phyloP scores from a whole-genome alignment of 2,113 vertebrate genomes.

The Actenoides lindsayi region DNA sequence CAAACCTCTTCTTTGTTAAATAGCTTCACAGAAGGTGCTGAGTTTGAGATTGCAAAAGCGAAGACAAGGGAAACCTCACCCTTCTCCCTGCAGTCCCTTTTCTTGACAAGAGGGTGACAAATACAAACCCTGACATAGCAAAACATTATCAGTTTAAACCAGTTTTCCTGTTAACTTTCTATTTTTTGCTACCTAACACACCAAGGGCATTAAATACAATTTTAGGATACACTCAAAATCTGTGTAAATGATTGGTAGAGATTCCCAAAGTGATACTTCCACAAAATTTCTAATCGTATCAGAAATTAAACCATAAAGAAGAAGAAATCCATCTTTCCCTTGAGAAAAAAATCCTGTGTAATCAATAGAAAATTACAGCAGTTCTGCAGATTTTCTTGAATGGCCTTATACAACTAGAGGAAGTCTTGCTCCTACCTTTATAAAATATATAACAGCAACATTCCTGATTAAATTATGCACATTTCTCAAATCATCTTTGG shows the following conservation, averaged over 20 bases:
- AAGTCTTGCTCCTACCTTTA: not conserved
- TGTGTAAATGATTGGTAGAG: not conserved
- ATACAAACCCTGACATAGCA: not conserved
- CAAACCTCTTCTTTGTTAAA: not conserved
- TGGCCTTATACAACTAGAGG: not conserved
- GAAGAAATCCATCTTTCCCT: not conserved
- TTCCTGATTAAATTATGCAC: not conserved
- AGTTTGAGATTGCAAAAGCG: not conserved
- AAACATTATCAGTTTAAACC: not conserved
- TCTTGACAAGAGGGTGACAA: not conserved
- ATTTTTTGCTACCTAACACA: fast-evolving
- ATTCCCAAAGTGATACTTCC: not conserved
- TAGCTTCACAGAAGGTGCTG: not conserved
- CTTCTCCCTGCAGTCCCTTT: not conserved
- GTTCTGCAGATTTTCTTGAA: not conserved
- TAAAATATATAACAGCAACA: not conserved
- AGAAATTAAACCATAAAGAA: not conserved
- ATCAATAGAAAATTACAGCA: not conserved
- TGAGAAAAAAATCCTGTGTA: not conserved
- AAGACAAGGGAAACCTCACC: not conserved
- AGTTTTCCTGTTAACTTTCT: not conserved
- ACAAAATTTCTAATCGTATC: not conserved
- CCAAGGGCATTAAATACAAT: not conserved
- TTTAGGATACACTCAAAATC: not conserved
- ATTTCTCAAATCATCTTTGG: not conserved